Conservation (phyloP, 2,888 invertebrate species). For the Phymatocera aterrima region DNA sequence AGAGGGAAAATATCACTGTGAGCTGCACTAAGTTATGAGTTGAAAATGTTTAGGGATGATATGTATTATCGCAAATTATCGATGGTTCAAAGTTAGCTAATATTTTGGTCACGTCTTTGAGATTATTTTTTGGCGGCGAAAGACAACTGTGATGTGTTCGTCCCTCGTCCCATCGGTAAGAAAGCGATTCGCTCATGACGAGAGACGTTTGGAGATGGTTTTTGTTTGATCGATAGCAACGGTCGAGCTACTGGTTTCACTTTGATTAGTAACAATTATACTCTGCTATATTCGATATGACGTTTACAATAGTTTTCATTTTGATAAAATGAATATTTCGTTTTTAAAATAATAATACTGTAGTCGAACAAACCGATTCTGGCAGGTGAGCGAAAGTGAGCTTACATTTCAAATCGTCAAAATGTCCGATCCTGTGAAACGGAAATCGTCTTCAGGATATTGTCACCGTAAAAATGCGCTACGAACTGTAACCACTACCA, state of each 20-base stretch:
- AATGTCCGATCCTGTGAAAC: constrained; percentile 29
- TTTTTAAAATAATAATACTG: not conserved
- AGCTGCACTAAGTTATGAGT: not conserved
- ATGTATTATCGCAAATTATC: not conserved
- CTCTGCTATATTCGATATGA: constrained; percentile 27
- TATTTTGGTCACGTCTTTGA: not conserved
- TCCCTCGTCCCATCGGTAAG: not conserved
- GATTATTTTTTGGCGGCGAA: not conserved
- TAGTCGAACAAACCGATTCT: not conserved
- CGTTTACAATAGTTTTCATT: constrained; percentile 39
- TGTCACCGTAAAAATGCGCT: constrained; percentile 12
- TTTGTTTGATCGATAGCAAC: constrained; percentile 48
- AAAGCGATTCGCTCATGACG: not conserved
- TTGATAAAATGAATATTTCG: constrained; percentile 17
- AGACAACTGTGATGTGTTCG: not conserved
- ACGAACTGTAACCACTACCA: constrained; percentile 27
- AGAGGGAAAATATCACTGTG: not conserved
- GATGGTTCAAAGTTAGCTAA: not conserved
- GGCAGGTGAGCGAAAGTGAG: not conserved
- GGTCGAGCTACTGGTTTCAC: constrained; percentile 26
- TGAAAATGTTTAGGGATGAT: not conserved
- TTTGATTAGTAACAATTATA: constrained; percentile 19
- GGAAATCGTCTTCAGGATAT: constrained; percentile 11
- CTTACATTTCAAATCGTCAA: not conserved
- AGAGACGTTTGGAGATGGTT: not conserved